phyloP scores from a whole-genome alignment of 2,797 vertebrate species.

The Choloepus didactylus region DNA sequence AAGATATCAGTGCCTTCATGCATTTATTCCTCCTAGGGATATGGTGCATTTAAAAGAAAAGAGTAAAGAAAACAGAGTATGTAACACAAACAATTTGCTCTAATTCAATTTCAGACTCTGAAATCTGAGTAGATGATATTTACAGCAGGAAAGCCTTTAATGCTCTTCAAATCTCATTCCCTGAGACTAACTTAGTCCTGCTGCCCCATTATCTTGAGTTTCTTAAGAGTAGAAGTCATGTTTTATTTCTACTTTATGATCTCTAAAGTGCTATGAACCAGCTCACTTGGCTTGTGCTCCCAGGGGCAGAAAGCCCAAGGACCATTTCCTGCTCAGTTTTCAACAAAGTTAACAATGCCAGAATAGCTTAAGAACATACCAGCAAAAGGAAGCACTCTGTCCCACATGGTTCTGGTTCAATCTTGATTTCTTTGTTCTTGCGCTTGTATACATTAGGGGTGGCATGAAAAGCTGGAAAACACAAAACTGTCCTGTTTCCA shows the following conservation, averaged over 20 bases:
- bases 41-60: neutral
- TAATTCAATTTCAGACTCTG: neutral
- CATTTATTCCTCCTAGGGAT: neutral
- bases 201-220: neutral
- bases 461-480: conserved; percentile 95
- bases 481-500: conserved; percentile 68
- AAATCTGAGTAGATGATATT: neutral
- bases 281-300: neutral
- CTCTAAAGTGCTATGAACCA: neutral
- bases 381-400: conserved; percentile 96
- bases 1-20: neutral
- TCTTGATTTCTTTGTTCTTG: conserved; percentile 97
- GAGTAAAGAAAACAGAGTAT: neutral
- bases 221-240: neutral
- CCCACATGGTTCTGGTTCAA: conserved; percentile 96
- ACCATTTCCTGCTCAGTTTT: conserved; percentile 51
- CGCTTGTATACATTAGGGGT: conserved; percentile 98
- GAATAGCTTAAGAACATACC: conserved; percentile 86
- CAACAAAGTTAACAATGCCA: conserved; percentile 10
- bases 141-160: conserved; percentile 4
- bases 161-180: neutral
- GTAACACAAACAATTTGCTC: neutral
- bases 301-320: neutral
- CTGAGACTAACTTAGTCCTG: neutral
- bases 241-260: neutral